These are phyloP conservation scores for Athalia rosae DNA, from an alignment of 2,888 invertebrate species.

Conservation along the genomic window DNA sequence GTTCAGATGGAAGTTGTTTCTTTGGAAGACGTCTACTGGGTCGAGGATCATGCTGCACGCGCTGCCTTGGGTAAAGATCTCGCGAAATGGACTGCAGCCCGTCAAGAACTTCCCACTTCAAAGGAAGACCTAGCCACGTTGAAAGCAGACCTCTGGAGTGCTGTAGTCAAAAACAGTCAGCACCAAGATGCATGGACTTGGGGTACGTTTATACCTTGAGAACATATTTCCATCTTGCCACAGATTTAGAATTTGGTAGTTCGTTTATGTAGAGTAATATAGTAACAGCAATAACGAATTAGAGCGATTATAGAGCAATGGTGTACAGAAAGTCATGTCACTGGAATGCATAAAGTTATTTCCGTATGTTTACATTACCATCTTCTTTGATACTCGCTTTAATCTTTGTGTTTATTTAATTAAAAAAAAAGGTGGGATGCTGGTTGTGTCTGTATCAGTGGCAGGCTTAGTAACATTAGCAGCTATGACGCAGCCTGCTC, in stretches of 20 bases:
- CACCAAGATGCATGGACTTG: constrained; percentile 94
- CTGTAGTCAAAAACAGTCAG: constrained; percentile 88
- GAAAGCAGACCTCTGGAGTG: constrained; percentile 90
- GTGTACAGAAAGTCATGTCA: not conserved
- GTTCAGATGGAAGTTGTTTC: constrained; percentile 88
- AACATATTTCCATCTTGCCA: not conserved
- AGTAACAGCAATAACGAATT: not conserved
- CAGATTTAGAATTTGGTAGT: too few relatives aligned
- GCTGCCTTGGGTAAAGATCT: constrained; percentile 88
- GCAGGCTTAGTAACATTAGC: constrained; percentile 92
- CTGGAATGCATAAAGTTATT: not conserved
- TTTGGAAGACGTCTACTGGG: constrained; percentile 93
- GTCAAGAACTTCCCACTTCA: constrained; percentile 88
- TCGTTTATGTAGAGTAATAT: not conserved
- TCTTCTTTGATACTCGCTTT: not conserved
- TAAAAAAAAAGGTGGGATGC: constrained; percentile 83
- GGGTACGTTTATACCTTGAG: constrained; percentile 75
- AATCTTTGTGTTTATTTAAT: constrained; percentile 43
- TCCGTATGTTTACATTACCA: not conserved
- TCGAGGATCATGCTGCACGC: constrained; percentile 87
- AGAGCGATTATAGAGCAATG: not conserved
- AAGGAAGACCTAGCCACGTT: constrained; percentile 86
- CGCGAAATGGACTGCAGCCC: constrained; percentile 85
- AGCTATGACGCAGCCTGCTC: constrained; percentile 92
- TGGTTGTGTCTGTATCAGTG: constrained; percentile 92